Evolutionary conservation across 2,113 vertebrate genomes (phyloP), one percentile per base, ranked within the genome.

Genomic region (Melanerpes formicivorus): DNA sequence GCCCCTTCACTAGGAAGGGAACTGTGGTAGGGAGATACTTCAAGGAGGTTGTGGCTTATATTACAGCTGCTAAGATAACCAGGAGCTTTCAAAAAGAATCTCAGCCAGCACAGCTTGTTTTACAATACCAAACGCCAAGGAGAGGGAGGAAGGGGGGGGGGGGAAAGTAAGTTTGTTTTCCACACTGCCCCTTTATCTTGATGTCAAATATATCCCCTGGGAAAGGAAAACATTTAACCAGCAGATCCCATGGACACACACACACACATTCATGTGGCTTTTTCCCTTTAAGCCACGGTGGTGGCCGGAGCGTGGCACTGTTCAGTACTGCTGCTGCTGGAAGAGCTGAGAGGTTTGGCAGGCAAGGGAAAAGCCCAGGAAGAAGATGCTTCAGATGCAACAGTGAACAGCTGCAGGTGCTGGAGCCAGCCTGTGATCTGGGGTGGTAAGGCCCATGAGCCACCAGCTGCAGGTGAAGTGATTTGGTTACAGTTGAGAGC

Each of bases 201-300:
- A 88, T 96, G 94, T 96, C 87, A 96, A 96, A 96, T 94, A 96
- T 94, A 96, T 96, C 90, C 95, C 90, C 94, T 95, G 96, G 95
- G 95, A 96, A 96, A 95, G 90, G 94, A 96, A 96, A 96, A 96
- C 95, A 95, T 96, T 96, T 90, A 93, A 94, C 58, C 93, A 93
- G 93, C 91, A 95, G 95, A 95, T 95, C 87, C 91, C 94, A 91
- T 80, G 84, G 91, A 84, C 88, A 90, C 83, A 81, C 84, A 91
- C 42, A 50, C 64, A n/a, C 10, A 48, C 63, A 7, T 70, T 62
- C 74, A 76, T 13, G 14, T 0, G 6, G 30, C 37, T 73, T 87
- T 77, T 83, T 59, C 42, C 69, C 64, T 0, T 10, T 21, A 29
- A 93, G 90, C 69, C 5, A 1, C 22, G 1, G 44, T 2, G 18